These are phyloP conservation scores for Ranitomeya variabilis DNA, from an alignment of 2,113 vertebrate species.

Conservation along the genomic window DNA sequence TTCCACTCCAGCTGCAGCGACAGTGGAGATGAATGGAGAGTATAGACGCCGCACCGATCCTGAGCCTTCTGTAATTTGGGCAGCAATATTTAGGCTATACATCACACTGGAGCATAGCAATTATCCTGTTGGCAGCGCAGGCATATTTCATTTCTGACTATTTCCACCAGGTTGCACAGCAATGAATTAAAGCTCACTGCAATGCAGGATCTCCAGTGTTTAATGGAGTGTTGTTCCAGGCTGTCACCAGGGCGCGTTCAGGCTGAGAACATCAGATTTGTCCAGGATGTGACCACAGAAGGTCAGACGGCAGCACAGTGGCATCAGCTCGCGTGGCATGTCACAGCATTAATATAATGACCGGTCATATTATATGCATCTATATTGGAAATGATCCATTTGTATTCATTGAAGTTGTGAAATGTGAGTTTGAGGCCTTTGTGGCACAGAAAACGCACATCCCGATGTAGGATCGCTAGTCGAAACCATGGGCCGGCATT, in stretches of 20 bases:
- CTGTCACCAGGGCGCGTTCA: not conserved
- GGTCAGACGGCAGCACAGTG: not conserved
- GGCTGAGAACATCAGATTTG: not conserved
- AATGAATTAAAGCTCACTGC: slow-evolving; percentile 19
- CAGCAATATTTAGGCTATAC: not conserved
- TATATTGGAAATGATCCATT: not conserved
- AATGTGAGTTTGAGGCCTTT: not conserved
- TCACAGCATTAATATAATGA: not conserved
- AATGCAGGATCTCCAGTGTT: slow-evolving; percentile 17
- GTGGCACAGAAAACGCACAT: too few relatives aligned
- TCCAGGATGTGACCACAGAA: not conserved
- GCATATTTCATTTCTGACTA: slow-evolving; percentile 8
- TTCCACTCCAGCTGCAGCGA: not conserved
- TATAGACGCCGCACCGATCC: not conserved
- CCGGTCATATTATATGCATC: not conserved
- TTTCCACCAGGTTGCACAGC: slow-evolving; percentile 28
- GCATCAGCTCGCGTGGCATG: not conserved
- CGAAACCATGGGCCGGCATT: too few relatives aligned
- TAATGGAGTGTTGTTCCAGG: not conserved
- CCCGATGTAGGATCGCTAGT: too few relatives aligned
- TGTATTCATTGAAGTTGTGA: not conserved
- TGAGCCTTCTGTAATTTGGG: not conserved
- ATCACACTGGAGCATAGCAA: not conserved
- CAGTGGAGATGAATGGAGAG: not conserved
- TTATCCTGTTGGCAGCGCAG: slow-evolving; percentile 12